Base-by-base conservation (phyloP, 2,797 vertebrate species). In the Xerus rutilus region DNA sequence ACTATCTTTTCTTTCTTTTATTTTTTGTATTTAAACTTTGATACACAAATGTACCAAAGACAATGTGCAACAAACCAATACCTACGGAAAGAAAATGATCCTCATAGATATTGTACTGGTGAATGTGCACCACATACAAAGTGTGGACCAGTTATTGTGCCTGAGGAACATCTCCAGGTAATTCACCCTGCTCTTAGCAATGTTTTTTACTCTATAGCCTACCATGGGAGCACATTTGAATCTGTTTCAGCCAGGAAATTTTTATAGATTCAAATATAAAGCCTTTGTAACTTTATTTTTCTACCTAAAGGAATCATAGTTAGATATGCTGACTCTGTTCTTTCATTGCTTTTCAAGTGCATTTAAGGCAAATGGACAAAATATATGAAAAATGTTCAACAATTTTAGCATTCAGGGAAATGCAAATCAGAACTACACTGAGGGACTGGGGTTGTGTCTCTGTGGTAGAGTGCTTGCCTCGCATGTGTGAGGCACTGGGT, bases 111-210 rank as follows among this genome's bases (percentile, higher is more conserved):
- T 97, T 99, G 99, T 93, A 99, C 99, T 95, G 99, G 98, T 45
- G 98, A 99, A 49, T 99, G 99, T 57, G 99, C 99, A 4, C 97
- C 98, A 8, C 97, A 99, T 81, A 99, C 99, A 0, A 98, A 98
- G 0, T 99, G 99, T 30, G 99, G 99, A 57, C 99, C 99, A 0
- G 98, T 99, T 49, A 72, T 98, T 5, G 99, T 99, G 14, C 99
- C 99, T 23, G 99, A 99, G 98, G 98, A 99, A 67, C 99, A 99
- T 94, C 99, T 99, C 43, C 99, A 99, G 99, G 99, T 99, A 98
- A 94, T 39, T 32, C 54, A n/a, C 30, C n/a, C 59, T 67, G 10
- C 49, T 47, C 25, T 77, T 59, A 54, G 25, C n/a, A 45, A 0
- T 54, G 30, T 15, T 82, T 82, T 74, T 72, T 73, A 49, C 70